phyloP scores from a whole-genome alignment of 2,888 invertebrate species.

The Altica lythri region DNA sequence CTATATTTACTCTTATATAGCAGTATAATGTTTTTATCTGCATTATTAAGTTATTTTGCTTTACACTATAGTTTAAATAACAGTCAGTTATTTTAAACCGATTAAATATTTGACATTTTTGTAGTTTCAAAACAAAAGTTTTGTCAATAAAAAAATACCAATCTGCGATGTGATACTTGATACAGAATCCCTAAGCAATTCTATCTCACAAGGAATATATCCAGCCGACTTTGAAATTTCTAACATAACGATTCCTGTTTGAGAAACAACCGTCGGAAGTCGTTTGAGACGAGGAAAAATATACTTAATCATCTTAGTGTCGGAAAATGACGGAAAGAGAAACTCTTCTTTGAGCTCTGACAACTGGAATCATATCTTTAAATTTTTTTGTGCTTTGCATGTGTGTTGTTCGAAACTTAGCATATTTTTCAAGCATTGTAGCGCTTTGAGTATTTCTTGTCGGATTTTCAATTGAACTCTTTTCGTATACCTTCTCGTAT shows the following conservation, averaged over 20 bases:
- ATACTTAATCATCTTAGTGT: slow-evolving; percentile 31
- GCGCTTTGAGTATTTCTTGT: slow-evolving; percentile 19
- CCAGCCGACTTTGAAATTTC: slow-evolving; percentile 20
- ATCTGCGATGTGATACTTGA: no score
- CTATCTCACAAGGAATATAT: background rate
- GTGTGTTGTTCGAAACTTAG: slow-evolving; percentile 26
- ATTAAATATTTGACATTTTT: no score
- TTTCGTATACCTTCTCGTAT: background rate
- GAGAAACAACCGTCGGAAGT: slow-evolving; percentile 20
- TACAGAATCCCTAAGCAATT: no score
- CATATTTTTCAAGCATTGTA: slow-evolving; percentile 23
- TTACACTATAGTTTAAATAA: no score
- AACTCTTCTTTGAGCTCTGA: slow-evolving; percentile 24
- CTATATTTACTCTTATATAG: no score
- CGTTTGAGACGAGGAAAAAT: slow-evolving; percentile 21
- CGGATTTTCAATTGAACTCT: slow-evolving; percentile 18
- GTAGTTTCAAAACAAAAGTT: no score
- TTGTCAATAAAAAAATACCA: no score
- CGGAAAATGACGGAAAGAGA: slow-evolving; percentile 24
- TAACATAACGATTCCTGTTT: slow-evolving; percentile 18
- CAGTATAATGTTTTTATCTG: no score
- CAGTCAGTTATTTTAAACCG: no score
- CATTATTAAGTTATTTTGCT: no score
- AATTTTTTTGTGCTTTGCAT: slow-evolving; percentile 30
- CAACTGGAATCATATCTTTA: slow-evolving; percentile 29